Base-by-base conservation (phyloP, 2,113 vertebrate genomes). In the Clinocottus analis region DNA sequence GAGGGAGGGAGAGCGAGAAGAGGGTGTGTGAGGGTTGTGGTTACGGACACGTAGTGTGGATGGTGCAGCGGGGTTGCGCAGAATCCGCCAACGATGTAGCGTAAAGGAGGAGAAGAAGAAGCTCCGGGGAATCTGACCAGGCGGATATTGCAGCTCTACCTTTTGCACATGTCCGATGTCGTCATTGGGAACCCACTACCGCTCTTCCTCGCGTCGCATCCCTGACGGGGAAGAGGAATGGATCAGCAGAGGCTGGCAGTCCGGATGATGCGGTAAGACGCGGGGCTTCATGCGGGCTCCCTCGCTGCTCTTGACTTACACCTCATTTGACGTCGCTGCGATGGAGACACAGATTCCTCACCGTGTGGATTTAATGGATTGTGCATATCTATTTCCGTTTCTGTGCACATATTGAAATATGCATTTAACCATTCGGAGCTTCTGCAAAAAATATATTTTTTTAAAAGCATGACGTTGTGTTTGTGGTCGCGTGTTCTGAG, bases 221-320 rank as follows among this genome's bases (percentile, higher is more conserved):
- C 62, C 33, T 8, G 47, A 55, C 56, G 10, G 39, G 39, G 39
- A 13, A 27, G 35, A 23, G 80, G 78, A 60, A 90, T 90, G 92
- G 92, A 91, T 49, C 27, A 65, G 72, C 72, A 3, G 51, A 37
- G 68, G 62, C 65, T 78, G 68, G 63, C 76, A 61, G 70, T 77
- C 67, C 86, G 87, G 87, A 82, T 14, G 86, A 91, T 83, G 86
- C 91, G 93, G 93, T 94, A 94, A 94, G 93, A 85, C 72, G 21
- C 29, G 58, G 16, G 75, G 73, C 68, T 53, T 33, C 33, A 41
- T 37, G 35, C 35, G 7, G 2, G 6, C 33, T 25, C 29, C 23
- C 4, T n/a, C 0, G 8, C 11, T 45, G 33, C 1, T 7, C 0
- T 33, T 33, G 33, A 49, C 53, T 5, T 21, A 5, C 21, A 21